Evolutionary conservation across 2,888 invertebrate genomes (phyloP), one percentile per base, ranked within the genome.

Genomic region (Apotomis capreana): DNA sequence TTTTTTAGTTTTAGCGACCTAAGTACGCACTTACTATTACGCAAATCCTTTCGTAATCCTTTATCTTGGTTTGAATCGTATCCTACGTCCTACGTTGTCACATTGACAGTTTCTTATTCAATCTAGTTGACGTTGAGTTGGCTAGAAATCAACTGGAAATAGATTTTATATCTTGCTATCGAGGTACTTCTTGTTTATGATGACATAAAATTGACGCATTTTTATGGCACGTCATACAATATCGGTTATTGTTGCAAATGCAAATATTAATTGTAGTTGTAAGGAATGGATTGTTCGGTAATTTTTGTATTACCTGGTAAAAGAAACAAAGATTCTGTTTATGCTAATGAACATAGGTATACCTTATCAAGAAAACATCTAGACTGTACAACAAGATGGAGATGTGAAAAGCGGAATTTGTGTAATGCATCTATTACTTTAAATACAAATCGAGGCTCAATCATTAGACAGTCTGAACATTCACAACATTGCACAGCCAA

Each of bases 341-440:
- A 12, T 61, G 49, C 61, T 26, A 61, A 64, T 40, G 63, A 54
- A 52, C 5, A 64, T 3, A 64, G 52, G 15, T 64, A 64, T 64
- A 64, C 54, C 13, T 64, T 64, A 64, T 52, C 63, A 54, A 54
- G 52, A 64, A 64, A 64, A 64, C 54, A 64, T 64, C 52, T 52
- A 64, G 52, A 64, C 52, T 54, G 10, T 52, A 52, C 63, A 0
- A 52, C 63, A 52, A 64, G 52, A 52, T 64, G 63, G 54, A 52
- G 54, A 54, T 64, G 63, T 10, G 63, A 64, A 64, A 52, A 64
- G 52, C 63, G 63, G 40, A 52, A 52, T 52, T 52, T 54, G 6
- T 64, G 63, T 9, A 64, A 54, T 64, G 63, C 63, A 13, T 64
- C 63, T 54, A 54, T 52, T 52, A 61, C 61, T 44, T 60, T 57